Percentiles rank a stretch among this genome's conserved stretches.
phyloP scores from a whole-genome alignment of 2,888 invertebrate genomes.

The Lamproptera curius region DNA sequence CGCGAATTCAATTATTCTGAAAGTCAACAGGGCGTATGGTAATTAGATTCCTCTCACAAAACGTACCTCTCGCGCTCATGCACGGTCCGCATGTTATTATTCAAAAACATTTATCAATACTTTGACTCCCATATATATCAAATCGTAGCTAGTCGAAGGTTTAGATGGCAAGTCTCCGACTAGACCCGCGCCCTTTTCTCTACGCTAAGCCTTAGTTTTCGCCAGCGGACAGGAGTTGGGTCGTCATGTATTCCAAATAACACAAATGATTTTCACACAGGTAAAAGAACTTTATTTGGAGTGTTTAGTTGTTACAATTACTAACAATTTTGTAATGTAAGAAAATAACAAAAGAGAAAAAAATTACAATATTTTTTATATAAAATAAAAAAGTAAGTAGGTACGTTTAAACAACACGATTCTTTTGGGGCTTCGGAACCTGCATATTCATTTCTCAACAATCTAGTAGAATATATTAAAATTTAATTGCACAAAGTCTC shows the following conservation, averaged over 20 bases:
- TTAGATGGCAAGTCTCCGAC: too few relatives aligned
- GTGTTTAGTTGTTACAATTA: slow-evolving; percentile 35
- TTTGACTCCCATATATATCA: too few relatives aligned
- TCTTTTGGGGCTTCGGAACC: slow-evolving; percentile 63
- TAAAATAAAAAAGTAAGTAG: slow-evolving; percentile 1
- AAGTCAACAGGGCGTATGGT: too few relatives aligned
- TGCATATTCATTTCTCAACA: slow-evolving; percentile 53
- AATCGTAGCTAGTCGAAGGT: too few relatives aligned
- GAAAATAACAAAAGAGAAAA: slow-evolving; percentile 3
- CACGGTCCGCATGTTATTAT: too few relatives aligned
- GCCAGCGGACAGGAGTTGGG: not conserved
- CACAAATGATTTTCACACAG: slow-evolving; percentile 48
- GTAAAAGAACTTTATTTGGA: slow-evolving; percentile 54
- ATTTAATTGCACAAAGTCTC: slow-evolving; percentile 32
- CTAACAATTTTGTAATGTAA: slow-evolving; percentile 5
- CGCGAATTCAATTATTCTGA: too few relatives aligned
- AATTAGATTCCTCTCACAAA: too few relatives aligned
- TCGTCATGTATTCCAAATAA: not conserved
- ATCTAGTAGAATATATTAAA: slow-evolving; percentile 31
- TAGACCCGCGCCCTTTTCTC: not conserved
- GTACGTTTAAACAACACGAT: slow-evolving; percentile 9
- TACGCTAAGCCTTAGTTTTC: not conserved
- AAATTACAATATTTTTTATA: not conserved
- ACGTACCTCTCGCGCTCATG: too few relatives aligned
- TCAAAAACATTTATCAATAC: too few relatives aligned